Base-by-base conservation (phyloP, 2,113 vertebrate genomes). In the Australoheros scitulus region DNA sequence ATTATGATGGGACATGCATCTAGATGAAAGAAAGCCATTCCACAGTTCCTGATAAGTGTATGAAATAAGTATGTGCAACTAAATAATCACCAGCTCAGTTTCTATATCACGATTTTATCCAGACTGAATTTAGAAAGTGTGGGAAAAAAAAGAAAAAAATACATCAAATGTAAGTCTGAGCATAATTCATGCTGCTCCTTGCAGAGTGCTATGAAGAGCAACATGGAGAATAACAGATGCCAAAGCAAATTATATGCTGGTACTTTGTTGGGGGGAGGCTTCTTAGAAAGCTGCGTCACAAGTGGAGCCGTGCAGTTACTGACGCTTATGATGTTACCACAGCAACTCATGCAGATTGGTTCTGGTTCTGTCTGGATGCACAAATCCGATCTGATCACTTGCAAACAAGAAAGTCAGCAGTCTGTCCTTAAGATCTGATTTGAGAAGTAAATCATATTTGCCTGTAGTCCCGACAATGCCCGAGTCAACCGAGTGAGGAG, bases 251-350 rank as follows among this genome's bases (percentile, higher is more conserved):
- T 72, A 8, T 72, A 72, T 52, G 47, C 68, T 72, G 47, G 26
- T 72, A 32, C 68, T 55, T 72, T 72, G 47, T 72, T 0, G 32
- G 47, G 68, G 47, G 47, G 20, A 55, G 47, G 26, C 68, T 72
- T 72, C 68, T 55, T 72, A 72, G 68, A 72, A 72, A 72, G 68
- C 47, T 72, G 26, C 18, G 18, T 72, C 68, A 72, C 47, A 72
- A 72, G 47, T 72, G 47, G 26, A 72, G 26, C 24, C 13, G 14
- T 72, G 47, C 47, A 55, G 68, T 72, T 55, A 72, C 47, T 72
- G 47, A 72, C 17, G 20, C 68, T 55, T 72, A 24, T 55, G 68
- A 55, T 50, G 65, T 52, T 70, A 70, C 43, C 43, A 47, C 43
- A 52, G 65, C 65, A 70, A 20, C 68, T 55, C 47, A 32, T 55